Conservation (phyloP, 1,140 invertebrate species). For the Chironomus tepperi region DNA sequence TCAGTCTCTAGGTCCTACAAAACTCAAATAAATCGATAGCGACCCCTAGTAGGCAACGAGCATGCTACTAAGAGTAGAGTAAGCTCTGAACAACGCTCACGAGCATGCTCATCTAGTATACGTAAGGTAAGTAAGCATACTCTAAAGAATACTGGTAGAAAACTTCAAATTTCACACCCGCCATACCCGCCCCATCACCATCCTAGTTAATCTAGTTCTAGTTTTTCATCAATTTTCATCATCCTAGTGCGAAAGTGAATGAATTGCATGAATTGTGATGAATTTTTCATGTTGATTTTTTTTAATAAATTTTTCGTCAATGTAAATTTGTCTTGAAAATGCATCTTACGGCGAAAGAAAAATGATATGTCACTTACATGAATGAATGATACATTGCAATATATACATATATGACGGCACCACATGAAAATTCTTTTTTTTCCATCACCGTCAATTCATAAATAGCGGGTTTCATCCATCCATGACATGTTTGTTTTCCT, state of each 20-base stretch:
- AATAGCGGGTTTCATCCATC: not conserved
- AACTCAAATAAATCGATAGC: no score
- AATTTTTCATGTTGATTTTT: constrained; percentile 15
- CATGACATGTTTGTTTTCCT: not conserved
- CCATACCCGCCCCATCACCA: no score
- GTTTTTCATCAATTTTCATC: not conserved
- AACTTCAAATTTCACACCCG: no score
- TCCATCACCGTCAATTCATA: not conserved
- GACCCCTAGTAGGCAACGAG: no score
- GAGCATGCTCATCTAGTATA: no score
- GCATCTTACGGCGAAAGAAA: constrained; percentile 10
- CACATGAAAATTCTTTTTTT: not conserved
- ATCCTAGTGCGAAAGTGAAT: not conserved
- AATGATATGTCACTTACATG: constrained; percentile 21
- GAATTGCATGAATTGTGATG: not conserved
- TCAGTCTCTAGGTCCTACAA: no score
- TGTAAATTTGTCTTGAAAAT: not conserved
- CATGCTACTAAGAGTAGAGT: no score
- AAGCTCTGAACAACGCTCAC: no score
- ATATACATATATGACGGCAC: not conserved
- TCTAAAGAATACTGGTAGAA: no score
- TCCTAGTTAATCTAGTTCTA: no score
- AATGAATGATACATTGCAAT: not conserved
- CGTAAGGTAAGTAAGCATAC: no score
- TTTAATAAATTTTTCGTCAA: constrained; percentile 8